A percentile compares a stretch with the other conserved stretches of the same genome.
These are phyloP conservation scores for Euwallacea similis DNA, from an alignment of 1,140 invertebrate genomes.

Conservation along the genomic window DNA sequence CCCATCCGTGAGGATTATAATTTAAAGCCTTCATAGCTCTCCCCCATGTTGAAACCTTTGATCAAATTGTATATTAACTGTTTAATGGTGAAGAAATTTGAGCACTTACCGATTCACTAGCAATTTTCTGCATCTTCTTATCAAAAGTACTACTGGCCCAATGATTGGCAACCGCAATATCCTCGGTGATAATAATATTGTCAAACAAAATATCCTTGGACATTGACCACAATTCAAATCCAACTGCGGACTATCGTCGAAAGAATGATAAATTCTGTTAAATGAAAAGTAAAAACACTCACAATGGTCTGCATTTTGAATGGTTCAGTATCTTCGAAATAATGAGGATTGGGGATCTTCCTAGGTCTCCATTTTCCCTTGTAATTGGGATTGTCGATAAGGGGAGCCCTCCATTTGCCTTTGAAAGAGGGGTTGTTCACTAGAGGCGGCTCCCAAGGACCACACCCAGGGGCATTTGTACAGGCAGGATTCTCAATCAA, in stretches of 20 bases:
- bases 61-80: not conserved
- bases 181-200: conserved; percentile 92
- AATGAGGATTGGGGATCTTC: conserved; percentile 88
- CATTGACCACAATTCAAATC: conserved; percentile 98
- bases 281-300: conserved; percentile 57
- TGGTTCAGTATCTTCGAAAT: conserved; percentile 88
- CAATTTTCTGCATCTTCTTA: conserved; percentile 79
- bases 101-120: conserved; percentile 74
- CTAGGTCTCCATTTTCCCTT: conserved; percentile 91
- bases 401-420: conserved; percentile 88
- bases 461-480: conserved; percentile 80
- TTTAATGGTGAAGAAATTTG: not conserved
- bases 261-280: conserved; percentile 3
- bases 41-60: conserved; percentile 70
- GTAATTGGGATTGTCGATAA: conserved; percentile 93
- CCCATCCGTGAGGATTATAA: conserved; percentile 78
- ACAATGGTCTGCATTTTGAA: conserved; percentile 93
- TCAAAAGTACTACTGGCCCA: conserved; percentile 86
- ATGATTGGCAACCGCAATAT: conserved; percentile 72
- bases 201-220: conserved; percentile 92
- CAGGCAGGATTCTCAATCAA: conserved; percentile 82
- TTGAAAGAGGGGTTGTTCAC: conserved; percentile 91
- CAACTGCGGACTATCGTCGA: conserved; percentile 75
- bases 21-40: conserved; percentile 71
- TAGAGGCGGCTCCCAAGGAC: conserved; percentile 82